These are phyloP conservation scores for Venturia canescens DNA, from an alignment of 1,140 invertebrate genomes.

Conservation along the genomic window DNA sequence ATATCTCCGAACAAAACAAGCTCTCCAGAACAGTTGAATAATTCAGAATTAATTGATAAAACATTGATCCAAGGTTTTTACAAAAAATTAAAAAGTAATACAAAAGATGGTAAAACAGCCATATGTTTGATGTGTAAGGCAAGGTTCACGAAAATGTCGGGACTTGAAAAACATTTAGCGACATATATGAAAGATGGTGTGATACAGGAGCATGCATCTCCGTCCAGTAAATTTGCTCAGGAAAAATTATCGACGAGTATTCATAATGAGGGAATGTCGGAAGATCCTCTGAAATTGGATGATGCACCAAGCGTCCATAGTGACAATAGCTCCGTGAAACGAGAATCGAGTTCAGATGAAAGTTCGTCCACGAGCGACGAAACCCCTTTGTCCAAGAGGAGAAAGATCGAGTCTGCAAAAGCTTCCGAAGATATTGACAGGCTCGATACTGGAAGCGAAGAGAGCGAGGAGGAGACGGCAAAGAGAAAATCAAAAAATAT, in stretches of 20 bases:
- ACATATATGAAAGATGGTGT: background rate
- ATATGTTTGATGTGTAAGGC: background rate
- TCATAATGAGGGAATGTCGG: background rate
- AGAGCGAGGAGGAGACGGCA: background rate
- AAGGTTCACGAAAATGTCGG: too few species aligned
- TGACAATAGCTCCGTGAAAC: background rate
- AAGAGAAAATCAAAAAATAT: background rate
- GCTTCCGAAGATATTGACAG: background rate
- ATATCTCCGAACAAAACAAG: background rate
- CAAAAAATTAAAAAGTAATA: background rate
- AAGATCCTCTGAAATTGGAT: background rate
- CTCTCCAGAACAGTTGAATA: too few species aligned
- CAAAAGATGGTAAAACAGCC: background rate
- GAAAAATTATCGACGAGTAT: background rate
- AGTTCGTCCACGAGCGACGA: background rate
- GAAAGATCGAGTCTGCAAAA: background rate
- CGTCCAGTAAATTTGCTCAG: too few species aligned
- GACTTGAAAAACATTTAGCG: background rate
- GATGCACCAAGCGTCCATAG: background rate
- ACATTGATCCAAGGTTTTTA: background rate
- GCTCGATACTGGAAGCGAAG: background rate
- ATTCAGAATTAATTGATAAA: too few species aligned
- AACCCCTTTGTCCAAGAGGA: background rate
- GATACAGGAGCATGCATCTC: background rate
- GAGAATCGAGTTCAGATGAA: background rate